phyloP scores from a whole-genome alignment of 2,113 vertebrate species.

The Gymnorhina tibicen region DNA sequence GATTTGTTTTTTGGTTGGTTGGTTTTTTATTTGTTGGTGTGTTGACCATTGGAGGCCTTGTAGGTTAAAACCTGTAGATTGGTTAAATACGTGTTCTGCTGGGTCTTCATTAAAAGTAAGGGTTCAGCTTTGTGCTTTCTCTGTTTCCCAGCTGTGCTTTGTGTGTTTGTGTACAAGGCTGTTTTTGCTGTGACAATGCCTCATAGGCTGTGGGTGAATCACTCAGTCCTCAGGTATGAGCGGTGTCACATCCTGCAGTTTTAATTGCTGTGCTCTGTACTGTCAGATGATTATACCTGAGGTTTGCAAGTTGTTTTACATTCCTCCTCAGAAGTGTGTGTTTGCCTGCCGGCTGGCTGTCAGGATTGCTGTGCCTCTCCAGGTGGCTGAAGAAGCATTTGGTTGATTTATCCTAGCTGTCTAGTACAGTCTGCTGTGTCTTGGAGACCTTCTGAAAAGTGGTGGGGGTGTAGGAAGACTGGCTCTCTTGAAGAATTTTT shows the following conservation, averaged over 20 bases:
- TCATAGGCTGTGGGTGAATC: not conserved
- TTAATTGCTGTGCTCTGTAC: conserved; percentile 52
- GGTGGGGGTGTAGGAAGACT: not conserved
- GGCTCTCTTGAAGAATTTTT: not conserved
- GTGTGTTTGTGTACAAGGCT: not conserved
- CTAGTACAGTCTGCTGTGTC: not conserved
- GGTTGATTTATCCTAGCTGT: conserved; percentile 21
- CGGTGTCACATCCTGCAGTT: conserved; percentile 49
- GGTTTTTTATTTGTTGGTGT: not conserved
- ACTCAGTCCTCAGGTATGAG: conserved; percentile 48
- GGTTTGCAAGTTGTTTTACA: conserved; percentile 18
- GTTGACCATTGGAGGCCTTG: not conserved
- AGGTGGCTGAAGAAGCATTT: conserved; percentile 41
- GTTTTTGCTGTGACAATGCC: not conserved
- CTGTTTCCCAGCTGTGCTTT: not conserved
- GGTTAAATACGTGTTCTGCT: not conserved
- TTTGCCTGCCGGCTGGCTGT: not conserved
- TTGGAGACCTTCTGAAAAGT: not conserved
- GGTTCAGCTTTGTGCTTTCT: not conserved
- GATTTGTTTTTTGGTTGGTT: not conserved
- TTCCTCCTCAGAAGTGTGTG: conserved; percentile 7
- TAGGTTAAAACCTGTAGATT: not conserved
- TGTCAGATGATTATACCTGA: conserved; percentile 19
- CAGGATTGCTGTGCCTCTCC: conserved; percentile 31
- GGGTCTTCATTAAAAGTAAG: not conserved